Evolutionary conservation across 1,140 invertebrate genomes (phyloP).

Genomic region (Archegozetes longisetosus): DNA sequence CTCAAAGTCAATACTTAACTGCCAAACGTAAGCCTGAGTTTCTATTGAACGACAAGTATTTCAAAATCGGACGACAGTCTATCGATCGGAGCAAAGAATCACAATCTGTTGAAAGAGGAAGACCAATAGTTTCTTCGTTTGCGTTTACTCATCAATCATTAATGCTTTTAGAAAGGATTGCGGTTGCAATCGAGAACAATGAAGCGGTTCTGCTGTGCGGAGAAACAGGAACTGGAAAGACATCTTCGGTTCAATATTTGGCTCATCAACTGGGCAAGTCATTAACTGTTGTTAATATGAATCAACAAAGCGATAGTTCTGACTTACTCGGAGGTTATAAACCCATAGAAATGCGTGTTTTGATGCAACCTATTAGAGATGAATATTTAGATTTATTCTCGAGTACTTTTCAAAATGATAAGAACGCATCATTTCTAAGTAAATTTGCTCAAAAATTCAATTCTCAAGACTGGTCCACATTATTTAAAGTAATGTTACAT

Average conservation of each 20-base stretch:
- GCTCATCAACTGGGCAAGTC: slow-evolving; percentile 56
- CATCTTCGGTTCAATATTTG: slow-evolving; percentile 83
- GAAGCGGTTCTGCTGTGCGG: slow-evolving; percentile 91
- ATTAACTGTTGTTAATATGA: slow-evolving; percentile 95
- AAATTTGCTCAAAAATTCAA: slow-evolving; percentile 56
- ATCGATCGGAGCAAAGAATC: slow-evolving; percentile 24
- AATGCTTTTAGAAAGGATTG: slow-evolving; percentile 68
- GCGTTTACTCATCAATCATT: slow-evolving; percentile 44
- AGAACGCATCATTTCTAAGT: slow-evolving; percentile 68
- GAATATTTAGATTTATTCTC: slow-evolving; percentile 74
- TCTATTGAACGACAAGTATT: slow-evolving; percentile 31
- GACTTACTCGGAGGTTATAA: slow-evolving; percentile 95
- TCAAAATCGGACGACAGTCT: slow-evolving; percentile 40
- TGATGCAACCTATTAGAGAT: slow-evolving; percentile 58
- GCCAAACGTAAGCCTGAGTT: slow-evolving; percentile 60
- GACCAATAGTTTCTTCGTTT: slow-evolving; percentile 6
- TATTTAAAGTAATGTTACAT: slow-evolving; percentile 58
- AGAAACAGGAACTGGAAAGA: slow-evolving; percentile 97
- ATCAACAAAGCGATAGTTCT: slow-evolving; percentile 91
- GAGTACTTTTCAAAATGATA: slow-evolving; percentile 53
- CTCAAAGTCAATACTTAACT: slow-evolving; percentile 56
- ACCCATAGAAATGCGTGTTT: slow-evolving; percentile 73
- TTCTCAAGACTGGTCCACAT: slow-evolving; percentile 45
- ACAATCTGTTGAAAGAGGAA: neutral
- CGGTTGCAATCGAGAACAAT: slow-evolving; percentile 55